Evolutionary conservation across 2,797 vertebrate genomes (phyloP).

Genomic region (Sciurus carolinensis): DNA sequence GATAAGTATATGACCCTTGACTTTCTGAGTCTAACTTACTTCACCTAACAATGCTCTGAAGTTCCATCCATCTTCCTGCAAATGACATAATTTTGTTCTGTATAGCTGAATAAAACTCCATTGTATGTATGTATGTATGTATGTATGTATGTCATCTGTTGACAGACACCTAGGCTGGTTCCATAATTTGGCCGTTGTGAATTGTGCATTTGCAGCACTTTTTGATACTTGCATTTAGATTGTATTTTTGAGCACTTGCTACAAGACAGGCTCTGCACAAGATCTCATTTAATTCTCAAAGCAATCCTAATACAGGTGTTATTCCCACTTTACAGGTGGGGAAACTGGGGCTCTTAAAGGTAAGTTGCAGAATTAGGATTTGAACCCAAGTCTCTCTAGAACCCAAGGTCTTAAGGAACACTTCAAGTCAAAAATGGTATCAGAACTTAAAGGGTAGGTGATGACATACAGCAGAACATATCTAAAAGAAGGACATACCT

Average conservation of each 20-base stretch:
- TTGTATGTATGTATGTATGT: no score
- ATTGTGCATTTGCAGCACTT: not conserved
- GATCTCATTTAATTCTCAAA: not conserved
- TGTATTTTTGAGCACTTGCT: not conserved
- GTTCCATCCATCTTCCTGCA: no score
- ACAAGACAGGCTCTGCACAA: not conserved
- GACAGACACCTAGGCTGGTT: no score
- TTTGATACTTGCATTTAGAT: conserved; percentile 23
- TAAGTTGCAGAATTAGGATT: not conserved
- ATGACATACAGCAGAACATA: not conserved
- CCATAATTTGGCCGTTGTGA: no score
- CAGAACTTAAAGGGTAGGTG: not conserved
- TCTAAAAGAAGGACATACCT: not conserved
- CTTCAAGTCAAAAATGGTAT: not conserved
- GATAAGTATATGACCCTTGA: no score
- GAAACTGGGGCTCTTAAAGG: not conserved
- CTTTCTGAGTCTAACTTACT: no score
- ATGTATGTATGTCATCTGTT: no score
- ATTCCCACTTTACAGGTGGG: not conserved
- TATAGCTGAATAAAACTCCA: no score
- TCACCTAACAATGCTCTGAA: no score
- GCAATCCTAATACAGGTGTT: not conserved
- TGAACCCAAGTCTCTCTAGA: conserved; percentile 5
- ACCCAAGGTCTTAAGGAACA: not conserved
- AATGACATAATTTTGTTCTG: no score